phyloP scores from a whole-genome alignment of 2,113 vertebrate genomes.

The human region GRCh38 chr18:55506001-55506500 shows the following conservation, averaged over 20 bases:
- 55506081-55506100: not conserved
- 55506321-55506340: not conserved
- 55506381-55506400: not conserved
- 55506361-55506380: not conserved
- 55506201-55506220: not conserved
- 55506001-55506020: not conserved
- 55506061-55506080: not conserved
- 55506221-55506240: constrained; percentile 14
- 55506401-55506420: not conserved
- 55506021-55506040: not conserved
- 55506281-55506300: not conserved
- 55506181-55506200: not conserved
- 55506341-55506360: not conserved
- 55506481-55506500: not conserved
- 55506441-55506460: not conserved
- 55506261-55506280: not conserved
- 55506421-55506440: not conserved
- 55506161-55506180: not conserved
- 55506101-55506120: constrained; percentile 5
- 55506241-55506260: not conserved
- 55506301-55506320: not conserved
- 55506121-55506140: not conserved
- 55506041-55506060: not conserved
- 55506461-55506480: not conserved
- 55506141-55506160: not conserved